phyloP scores from a whole-genome alignment of 2,888 invertebrate genomes.

The Phrixothrix hirtus region DNA sequence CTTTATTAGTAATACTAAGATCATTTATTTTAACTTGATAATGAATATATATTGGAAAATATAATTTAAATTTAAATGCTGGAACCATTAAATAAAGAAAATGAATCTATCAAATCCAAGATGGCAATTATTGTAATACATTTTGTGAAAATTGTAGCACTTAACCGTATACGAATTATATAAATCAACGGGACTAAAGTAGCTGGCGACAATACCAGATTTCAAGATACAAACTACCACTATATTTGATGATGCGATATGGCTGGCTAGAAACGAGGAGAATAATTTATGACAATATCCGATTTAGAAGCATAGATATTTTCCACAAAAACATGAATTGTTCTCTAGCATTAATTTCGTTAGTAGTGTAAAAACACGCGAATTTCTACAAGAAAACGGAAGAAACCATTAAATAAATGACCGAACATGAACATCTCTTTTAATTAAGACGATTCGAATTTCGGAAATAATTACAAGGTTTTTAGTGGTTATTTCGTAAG shows the following conservation, averaged over 20 bases:
- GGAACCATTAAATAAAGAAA: no score
- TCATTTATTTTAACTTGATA: no score
- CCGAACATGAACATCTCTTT: neutral
- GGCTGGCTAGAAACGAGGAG: slow-evolving; percentile 13
- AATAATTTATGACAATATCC: slow-evolving; percentile 23
- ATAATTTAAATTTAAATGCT: no score
- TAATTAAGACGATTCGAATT: neutral
- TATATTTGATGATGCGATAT: slow-evolving; percentile 36
- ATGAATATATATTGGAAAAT: no score
- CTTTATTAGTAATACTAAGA: no score
- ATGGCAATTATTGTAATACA: slow-evolving; percentile 21
- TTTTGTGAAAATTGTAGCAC: slow-evolving; percentile 46
- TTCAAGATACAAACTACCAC: slow-evolving; percentile 49
- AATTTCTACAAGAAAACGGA: neutral
- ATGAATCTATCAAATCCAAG: neutral
- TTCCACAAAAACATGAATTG: slow-evolving; percentile 15
- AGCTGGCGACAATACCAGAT: slow-evolving; percentile 51
- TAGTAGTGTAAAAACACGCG: slow-evolving; percentile 2
- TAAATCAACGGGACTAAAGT: slow-evolving; percentile 48
- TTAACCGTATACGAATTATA: slow-evolving; percentile 47
- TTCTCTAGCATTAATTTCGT: slow-evolving; percentile 13
- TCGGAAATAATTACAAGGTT: neutral
- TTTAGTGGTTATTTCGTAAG: no score
- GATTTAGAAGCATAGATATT: slow-evolving; percentile 18
- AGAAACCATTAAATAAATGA: neutral